phyloP scores from a whole-genome alignment of 2,113 vertebrate species.

The Rana temporaria region DNA sequence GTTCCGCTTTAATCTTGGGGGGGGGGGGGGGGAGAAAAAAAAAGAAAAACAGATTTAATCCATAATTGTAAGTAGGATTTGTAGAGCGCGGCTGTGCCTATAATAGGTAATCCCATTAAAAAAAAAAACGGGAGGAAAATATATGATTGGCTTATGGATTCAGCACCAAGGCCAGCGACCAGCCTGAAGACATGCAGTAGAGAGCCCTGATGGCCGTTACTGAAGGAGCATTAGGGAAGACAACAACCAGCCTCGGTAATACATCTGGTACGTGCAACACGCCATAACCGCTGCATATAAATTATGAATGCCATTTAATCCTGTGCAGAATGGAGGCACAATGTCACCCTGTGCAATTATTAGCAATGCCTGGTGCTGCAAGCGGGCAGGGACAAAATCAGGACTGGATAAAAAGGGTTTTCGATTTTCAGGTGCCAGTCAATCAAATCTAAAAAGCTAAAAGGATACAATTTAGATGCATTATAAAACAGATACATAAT shows the following conservation, averaged over 20 bases:
- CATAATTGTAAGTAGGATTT: not conserved
- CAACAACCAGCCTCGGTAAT: not conserved
- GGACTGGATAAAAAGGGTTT: too few relatives aligned
- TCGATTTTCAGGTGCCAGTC: too few relatives aligned
- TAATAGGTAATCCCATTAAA: conserved; percentile 26
- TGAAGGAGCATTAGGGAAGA: not conserved
- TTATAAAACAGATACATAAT: too few relatives aligned
- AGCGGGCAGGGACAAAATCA: too few relatives aligned
- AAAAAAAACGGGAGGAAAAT: not conserved
- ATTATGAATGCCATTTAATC: conserved; percentile 15
- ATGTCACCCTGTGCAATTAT: not conserved
- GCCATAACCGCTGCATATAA: not conserved
- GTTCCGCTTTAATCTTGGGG: not conserved
- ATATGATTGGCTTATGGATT: conserved; percentile 16
- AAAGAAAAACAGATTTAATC: not conserved
- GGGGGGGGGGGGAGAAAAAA: too few relatives aligned
- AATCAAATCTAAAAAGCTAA: too few relatives aligned
- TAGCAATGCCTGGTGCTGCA: not conserved
- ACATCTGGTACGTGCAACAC: too few relatives aligned
- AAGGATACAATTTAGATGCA: too few relatives aligned
- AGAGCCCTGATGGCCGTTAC: too few relatives aligned
- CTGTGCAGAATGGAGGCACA: not conserved
- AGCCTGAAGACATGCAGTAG: not conserved
- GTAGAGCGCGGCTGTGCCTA: not conserved
- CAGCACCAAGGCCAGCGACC: conserved; percentile 64